phyloP scores from a whole-genome alignment of 2,888 invertebrate genomes.

The Melitaea athalia region DNA sequence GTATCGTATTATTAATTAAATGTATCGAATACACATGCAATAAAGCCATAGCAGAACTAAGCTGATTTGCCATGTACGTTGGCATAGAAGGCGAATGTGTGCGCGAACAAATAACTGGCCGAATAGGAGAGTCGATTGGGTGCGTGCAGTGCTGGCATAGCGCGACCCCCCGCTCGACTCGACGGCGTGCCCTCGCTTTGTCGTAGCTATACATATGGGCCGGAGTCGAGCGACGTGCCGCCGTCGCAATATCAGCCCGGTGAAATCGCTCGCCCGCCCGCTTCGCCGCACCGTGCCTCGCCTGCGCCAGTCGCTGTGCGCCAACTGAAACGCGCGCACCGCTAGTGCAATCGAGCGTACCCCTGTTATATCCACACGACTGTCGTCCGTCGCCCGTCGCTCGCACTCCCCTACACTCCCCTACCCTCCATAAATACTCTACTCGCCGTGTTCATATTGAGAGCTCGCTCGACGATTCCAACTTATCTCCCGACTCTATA shows the following conservation, averaged over 20 bases:
- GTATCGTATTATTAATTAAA: slow-evolving; percentile 27
- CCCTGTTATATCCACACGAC: slow-evolving; percentile 61
- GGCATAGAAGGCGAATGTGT: slow-evolving; percentile 39
- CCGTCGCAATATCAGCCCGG: slow-evolving; percentile 81
- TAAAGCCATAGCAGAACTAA: slow-evolving; percentile 46
- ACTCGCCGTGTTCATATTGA: slow-evolving; percentile 52
- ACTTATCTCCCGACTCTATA: slow-evolving; percentile 47
- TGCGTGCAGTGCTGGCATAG: slow-evolving; percentile 68
- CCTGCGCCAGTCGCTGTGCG: slow-evolving; percentile 82
- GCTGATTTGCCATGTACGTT: slow-evolving; percentile 44
- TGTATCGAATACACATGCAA: slow-evolving; percentile 32
- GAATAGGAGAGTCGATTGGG: slow-evolving; percentile 62
- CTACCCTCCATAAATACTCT: slow-evolving; percentile 50
- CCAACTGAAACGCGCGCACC: slow-evolving; percentile 82
- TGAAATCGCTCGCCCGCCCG: slow-evolving; percentile 81
- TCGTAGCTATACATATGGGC: slow-evolving; percentile 76
- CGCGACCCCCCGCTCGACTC: slow-evolving; percentile 68
- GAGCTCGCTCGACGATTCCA: slow-evolving; percentile 56
- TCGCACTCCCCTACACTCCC: slow-evolving; percentile 47
- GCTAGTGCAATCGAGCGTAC: slow-evolving; percentile 77
- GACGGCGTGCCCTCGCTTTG: slow-evolving; percentile 69
- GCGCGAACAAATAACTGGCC: slow-evolving; percentile 61
- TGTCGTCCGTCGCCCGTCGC: slow-evolving; percentile 50
- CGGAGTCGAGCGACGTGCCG: slow-evolving; percentile 68
- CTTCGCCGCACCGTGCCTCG: slow-evolving; percentile 77